Conservation (phyloP, 30 jellyfish, hydroid and myxozoan genomes). For the Chrysaora quinquecirrha region DNA sequence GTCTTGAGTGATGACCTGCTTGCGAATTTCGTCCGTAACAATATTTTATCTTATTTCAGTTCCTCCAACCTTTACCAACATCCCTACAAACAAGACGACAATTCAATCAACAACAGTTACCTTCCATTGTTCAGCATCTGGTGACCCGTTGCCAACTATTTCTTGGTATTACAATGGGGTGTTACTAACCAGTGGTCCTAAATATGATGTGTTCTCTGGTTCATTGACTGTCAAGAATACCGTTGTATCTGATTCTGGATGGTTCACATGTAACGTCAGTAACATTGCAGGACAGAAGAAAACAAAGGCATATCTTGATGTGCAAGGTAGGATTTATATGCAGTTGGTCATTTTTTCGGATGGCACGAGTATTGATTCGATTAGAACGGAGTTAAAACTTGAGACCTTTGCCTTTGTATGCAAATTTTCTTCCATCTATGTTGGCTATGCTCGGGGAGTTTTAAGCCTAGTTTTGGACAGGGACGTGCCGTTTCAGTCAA, state of each 20-base stretch:
- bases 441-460: too few species aligned
- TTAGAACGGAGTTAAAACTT: too few species aligned
- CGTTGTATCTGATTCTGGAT: slow-evolving; percentile 30
- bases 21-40: too few species aligned
- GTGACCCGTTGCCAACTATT: slow-evolving; percentile 52
- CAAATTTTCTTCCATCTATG: too few species aligned
- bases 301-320: slow-evolving; percentile 36
- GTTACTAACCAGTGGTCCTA: slow-evolving; percentile 2
- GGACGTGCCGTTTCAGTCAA: too few species aligned
- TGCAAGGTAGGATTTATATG: slow-evolving; percentile 51
- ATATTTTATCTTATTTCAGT: slow-evolving; percentile 35
- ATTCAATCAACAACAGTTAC: neutral
- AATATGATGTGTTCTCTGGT: neutral
- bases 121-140: slow-evolving; percentile 34
- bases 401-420: too few species aligned
- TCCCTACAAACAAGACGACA: slow-evolving; percentile 42
- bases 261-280: slow-evolving; percentile 46
- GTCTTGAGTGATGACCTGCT: too few species aligned
- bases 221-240: slow-evolving; percentile 36
- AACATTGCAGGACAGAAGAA: slow-evolving; percentile 37
- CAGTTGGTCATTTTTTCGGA: too few species aligned
- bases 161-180: slow-evolving; percentile 25
- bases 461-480: too few species aligned
- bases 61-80: slow-evolving; percentile 40
- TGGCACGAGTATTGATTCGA: too few species aligned